phyloP scores from a whole-genome alignment of 30 jellyfish, hydroid and myxozoan species.

The Hydractinia echinata region DNA sequence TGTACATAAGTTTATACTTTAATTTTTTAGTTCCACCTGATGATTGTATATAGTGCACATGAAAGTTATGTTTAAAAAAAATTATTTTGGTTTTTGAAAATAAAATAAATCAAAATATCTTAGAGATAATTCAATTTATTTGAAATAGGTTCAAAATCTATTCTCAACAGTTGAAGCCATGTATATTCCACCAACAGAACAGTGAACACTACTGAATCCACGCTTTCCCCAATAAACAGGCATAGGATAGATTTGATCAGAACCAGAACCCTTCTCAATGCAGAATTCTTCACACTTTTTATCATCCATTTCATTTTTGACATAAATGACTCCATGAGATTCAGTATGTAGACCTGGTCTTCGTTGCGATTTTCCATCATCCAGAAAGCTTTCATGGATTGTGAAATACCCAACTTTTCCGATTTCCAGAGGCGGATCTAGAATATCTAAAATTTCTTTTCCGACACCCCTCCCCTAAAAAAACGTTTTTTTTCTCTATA shows the following conservation, averaged over 20 bases:
- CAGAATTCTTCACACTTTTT: neutral
- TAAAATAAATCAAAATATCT: too few species aligned
- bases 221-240: conserved; percentile 38
- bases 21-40: too few species aligned
- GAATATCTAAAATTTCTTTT: too few species aligned
- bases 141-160: too few species aligned
- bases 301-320: conserved; percentile 12
- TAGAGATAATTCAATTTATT: too few species aligned
- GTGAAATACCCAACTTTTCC: conserved; percentile 50
- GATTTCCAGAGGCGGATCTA: too few species aligned
- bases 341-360: conserved; percentile 67
- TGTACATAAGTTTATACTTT: too few species aligned
- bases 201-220: neutral
- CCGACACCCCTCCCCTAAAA: too few species aligned
- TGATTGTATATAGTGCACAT: too few species aligned
- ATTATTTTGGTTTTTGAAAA: neutral
- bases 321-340: conserved; percentile 31
- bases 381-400: conserved; percentile 45
- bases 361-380: conserved; percentile 37
- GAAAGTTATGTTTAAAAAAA: too few species aligned
- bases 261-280: neutral
- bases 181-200: conserved; percentile 39
- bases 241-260: neutral
- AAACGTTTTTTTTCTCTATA: too few species aligned
- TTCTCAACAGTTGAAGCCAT: conserved; percentile 42